Conservation (phyloP, 1,140 invertebrate genomes). For the Lysiphlebus fabarum region DNA sequence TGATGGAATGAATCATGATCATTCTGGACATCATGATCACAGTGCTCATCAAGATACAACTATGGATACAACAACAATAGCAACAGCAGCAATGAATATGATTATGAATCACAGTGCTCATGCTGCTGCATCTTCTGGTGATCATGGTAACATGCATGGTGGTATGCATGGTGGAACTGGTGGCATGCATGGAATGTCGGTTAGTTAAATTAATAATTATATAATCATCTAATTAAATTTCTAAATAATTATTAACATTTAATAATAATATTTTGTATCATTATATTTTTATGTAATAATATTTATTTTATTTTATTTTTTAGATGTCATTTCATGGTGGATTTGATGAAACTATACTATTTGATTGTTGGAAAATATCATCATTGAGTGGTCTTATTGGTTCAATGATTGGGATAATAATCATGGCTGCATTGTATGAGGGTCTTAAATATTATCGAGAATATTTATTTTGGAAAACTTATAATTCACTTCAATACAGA, state of each 20-base stretch:
- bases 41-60: slow-evolving; percentile 18
- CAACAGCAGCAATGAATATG: slow-evolving; percentile 27
- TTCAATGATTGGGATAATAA: slow-evolving; percentile 81
- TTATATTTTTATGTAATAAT: not conserved
- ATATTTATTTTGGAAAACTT: slow-evolving; percentile 79
- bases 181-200: slow-evolving; percentile 46
- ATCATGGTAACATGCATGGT: not conserved
- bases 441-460: slow-evolving; percentile 88
- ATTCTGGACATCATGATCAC: slow-evolving; percentile 30
- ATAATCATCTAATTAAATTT: not conserved
- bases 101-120: slow-evolving; percentile 13
- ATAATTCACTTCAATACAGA: slow-evolving; percentile 65
- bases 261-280: too few species aligned
- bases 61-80: slow-evolving; percentile 23
- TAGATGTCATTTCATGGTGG: slow-evolving; percentile 80
- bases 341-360: slow-evolving; percentile 70
- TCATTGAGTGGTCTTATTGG: slow-evolving; percentile 72
- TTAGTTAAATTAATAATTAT: slow-evolving; percentile 26
- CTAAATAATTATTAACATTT: too few species aligned
- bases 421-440: slow-evolving; percentile 84
- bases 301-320: not conserved
- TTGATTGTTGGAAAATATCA: slow-evolving; percentile 74
- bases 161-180: slow-evolving; percentile 18
- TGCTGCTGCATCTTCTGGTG: slow-evolving; percentile 4
- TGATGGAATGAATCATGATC: slow-evolving; percentile 17